These are phyloP conservation scores for Plodia interpunctella DNA, from an alignment of 1,140 invertebrate genomes.

Conservation along the genomic window DNA sequence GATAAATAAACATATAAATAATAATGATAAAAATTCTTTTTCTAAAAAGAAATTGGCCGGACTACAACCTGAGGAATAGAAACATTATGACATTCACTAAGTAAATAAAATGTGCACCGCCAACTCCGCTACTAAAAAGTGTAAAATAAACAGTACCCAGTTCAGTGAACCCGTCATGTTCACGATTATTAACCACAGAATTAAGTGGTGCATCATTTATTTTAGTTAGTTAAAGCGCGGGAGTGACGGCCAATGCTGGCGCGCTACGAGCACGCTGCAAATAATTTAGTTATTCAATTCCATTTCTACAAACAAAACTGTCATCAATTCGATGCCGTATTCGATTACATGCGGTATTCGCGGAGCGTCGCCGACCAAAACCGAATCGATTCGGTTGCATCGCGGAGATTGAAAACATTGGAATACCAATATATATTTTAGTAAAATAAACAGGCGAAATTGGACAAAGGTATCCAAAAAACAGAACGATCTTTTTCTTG, in stretches of 20 bases:
- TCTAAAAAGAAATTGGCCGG: too few species aligned
- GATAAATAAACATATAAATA: too few species aligned
- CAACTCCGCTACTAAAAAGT: not conserved
- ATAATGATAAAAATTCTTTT: too few species aligned
- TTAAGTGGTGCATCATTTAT: slow-evolving; percentile 7
- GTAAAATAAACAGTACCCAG: not conserved
- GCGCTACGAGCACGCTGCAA: slow-evolving; percentile 12
- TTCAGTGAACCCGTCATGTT: slow-evolving; percentile 3
- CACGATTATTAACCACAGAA: slow-evolving; percentile 4
- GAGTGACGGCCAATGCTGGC: not conserved
- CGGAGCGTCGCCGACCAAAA: slow-evolving; percentile 40
- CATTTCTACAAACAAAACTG: slow-evolving; percentile 24
- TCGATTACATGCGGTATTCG: slow-evolving; percentile 45
- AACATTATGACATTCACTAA: not conserved
- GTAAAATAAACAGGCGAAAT: too few species aligned
- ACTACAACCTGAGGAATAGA: not conserved
- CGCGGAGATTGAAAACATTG: slow-evolving; percentile 22
- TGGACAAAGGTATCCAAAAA: too few species aligned
- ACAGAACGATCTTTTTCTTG: too few species aligned
- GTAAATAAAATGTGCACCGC: not conserved
- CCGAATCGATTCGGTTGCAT: slow-evolving; percentile 34
- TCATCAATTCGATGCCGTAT: slow-evolving; percentile 35
- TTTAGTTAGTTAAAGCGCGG: not conserved
- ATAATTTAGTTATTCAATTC: slow-evolving; percentile 35
- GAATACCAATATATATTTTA: not conserved